These are phyloP conservation scores for Spea multiplicata DNA, from an alignment of 2,113 vertebrate genomes.

Conservation along the genomic window DNA sequence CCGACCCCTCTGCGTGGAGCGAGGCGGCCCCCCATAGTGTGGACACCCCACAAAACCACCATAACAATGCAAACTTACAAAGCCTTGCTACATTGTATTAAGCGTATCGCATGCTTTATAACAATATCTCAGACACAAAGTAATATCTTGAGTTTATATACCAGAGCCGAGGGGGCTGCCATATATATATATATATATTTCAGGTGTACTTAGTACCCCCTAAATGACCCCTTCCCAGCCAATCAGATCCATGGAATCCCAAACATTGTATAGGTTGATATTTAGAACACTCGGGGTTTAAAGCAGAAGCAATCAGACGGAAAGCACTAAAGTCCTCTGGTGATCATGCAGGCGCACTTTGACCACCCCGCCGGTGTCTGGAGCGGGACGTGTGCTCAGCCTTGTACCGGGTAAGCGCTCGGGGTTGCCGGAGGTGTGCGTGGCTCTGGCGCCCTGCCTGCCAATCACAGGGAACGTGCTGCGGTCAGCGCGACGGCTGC, in stretches of 20 bases:
- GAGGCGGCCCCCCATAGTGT: too few species aligned
- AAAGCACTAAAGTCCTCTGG: not conserved
- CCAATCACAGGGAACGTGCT: not conserved
- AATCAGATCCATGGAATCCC: too few species aligned
- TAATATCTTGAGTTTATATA: too few species aligned
- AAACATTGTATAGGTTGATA: not conserved
- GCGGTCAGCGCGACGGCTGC: not conserved
- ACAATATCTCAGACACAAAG: too few species aligned
- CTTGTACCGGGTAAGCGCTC: rapidly evolving
- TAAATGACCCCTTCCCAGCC: too few species aligned
- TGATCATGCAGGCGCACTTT: not conserved
- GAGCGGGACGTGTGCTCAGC: not conserved
- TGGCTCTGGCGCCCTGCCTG: not conserved
- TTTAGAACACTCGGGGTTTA: constrained; percentile 16
- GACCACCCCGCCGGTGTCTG: not conserved
- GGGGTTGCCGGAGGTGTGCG: not conserved
- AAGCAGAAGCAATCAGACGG: constrained; percentile 33
- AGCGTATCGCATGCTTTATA: too few species aligned
- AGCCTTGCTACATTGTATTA: too few species aligned
- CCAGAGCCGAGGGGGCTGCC: too few species aligned
- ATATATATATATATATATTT: too few species aligned
- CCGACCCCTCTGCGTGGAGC: too few species aligned
- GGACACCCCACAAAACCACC: too few species aligned
- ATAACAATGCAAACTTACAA: too few species aligned
- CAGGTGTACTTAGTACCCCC: not conserved